Evolutionary conservation across 92 coral and sea anemone genomes (phyloP), one percentile per base, ranked within the genome.

Genomic region (Epizoanthus fatuus): DNA sequence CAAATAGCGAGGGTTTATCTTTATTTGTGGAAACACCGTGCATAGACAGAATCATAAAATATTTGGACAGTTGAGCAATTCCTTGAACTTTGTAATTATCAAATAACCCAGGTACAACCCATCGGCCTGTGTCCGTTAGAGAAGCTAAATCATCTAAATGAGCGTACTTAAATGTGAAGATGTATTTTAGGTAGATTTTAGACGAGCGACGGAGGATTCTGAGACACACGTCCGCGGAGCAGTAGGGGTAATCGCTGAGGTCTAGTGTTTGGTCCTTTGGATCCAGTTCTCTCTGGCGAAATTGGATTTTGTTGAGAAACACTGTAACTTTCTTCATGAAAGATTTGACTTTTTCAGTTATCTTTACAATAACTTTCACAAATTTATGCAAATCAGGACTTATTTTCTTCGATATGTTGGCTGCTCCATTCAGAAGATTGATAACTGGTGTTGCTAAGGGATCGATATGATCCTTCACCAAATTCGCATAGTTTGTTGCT

Each of bases 141-240:
- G 99, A 93, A 3, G 99, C 96, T 20, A 97, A 91, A 79, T 97
- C 99, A 54, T 97, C 99, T 8, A 97, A 90, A 68, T 97, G 99
- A 37, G 97, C 97, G 75, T 87, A 97, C 78, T 93, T 97, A 93
- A 98, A 95, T 8, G 95, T 80, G 63, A 97, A 97, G 16, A 97
- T 91, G 11, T 92, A 91, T 10, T 81, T 85, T 3, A 89, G 90
- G 73, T 97, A 97, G 22, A 90, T 93, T 20, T 89, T 72, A 16
- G 99, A 95, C 4, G 99, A 97, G 9, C 99, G 89, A 55, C 94
- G 87, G 2, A 97, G 54, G 3, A 87, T 81, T 62, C 99, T 85
- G 13, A 97, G 55, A 67, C 99, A 97, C 8, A 93, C 97, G 1
- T 92, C 94, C 22, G 59, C 92, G 0, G 99, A 97, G 77, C 99